phyloP scores from a whole-genome alignment of 2,113 vertebrate species.

The Corythoichthys haematopterus region DNA sequence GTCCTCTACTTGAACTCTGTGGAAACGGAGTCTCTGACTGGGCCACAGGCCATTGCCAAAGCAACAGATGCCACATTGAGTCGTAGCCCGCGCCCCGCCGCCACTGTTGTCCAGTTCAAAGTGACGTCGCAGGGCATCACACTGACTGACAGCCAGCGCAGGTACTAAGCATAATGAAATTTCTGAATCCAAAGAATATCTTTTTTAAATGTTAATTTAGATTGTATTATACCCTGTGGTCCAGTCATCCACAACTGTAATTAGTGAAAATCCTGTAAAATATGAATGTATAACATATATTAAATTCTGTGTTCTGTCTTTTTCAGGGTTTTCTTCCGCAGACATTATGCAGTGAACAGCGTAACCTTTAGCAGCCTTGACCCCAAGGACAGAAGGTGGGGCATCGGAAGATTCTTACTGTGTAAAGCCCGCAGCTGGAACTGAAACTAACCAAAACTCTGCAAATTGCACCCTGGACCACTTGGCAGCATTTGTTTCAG shows the following conservation, averaged over 20 bases:
- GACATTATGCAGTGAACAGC: conserved; percentile 85
- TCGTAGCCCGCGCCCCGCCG: conserved; percentile 65
- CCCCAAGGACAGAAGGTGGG: conserved; percentile 85
- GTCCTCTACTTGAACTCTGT: conserved; percentile 88
- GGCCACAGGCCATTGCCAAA: conserved; percentile 85
- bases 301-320: conserved; percentile 69
- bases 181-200: not conserved
- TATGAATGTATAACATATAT: not conserved
- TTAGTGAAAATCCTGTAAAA: not conserved
- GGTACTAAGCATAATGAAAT: conserved; percentile 55
- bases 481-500: conserved; percentile 16
- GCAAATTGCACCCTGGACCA: conserved; percentile 17
- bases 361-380: conserved; percentile 86
- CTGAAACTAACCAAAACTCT: conserved; percentile 18
- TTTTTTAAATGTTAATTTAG: not conserved
- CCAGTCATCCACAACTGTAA: not conserved
- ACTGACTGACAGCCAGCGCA: conserved; percentile 85
- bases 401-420: not conserved
- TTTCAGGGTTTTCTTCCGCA: conserved; percentile 84
- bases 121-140: conserved; percentile 90
- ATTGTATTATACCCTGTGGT: not conserved
- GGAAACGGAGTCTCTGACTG: conserved; percentile 87
- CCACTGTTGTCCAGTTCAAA: conserved; percentile 85
- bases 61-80: conserved; percentile 78
- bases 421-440: not conserved